phyloP scores from a whole-genome alignment of 2,113 vertebrate genomes.

The Solea solea region DNA sequence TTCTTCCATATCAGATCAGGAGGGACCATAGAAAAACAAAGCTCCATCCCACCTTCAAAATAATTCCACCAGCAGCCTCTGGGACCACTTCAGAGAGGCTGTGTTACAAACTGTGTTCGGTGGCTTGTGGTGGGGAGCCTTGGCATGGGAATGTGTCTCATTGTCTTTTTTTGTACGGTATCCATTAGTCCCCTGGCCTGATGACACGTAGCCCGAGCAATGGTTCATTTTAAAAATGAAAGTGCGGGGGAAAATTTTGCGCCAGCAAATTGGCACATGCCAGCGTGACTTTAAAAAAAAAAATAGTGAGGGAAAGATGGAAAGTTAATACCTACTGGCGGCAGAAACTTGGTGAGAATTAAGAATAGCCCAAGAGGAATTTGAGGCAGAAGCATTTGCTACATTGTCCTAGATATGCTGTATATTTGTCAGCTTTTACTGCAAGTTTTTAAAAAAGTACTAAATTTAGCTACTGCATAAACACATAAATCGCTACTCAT shows the following conservation, averaged over 20 bases:
- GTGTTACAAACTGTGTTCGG: constrained; percentile 25
- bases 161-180: constrained; percentile 1
- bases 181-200: not conserved
- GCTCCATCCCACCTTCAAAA: constrained; percentile 42
- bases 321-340: constrained; percentile 13
- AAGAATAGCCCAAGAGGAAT: constrained; percentile 12
- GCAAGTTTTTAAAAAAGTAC: too few species aligned
- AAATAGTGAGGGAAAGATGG: constrained; percentile 25
- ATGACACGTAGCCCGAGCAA: not conserved
- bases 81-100: constrained; percentile 22
- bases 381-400: not conserved
- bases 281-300: constrained; percentile 23
- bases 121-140: constrained; percentile 4
- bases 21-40: constrained; percentile 24
- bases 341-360: constrained; percentile 3
- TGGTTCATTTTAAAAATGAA: not conserved
- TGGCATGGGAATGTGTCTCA: not conserved
- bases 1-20: constrained; percentile 47
- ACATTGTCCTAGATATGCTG: too few species aligned
- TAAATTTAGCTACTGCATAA: too few species aligned
- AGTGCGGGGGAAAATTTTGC: constrained; percentile 21
- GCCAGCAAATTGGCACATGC: constrained; percentile 22
- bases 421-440: too few species aligned
- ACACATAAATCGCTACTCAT: too few species aligned
- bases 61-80: constrained; percentile 23